Percentiles rank a stretch among this genome's conserved stretches.
phyloP scores from a whole-genome alignment of 2,797 vertebrate genomes.

The Phalanger gymnotis region DNA sequence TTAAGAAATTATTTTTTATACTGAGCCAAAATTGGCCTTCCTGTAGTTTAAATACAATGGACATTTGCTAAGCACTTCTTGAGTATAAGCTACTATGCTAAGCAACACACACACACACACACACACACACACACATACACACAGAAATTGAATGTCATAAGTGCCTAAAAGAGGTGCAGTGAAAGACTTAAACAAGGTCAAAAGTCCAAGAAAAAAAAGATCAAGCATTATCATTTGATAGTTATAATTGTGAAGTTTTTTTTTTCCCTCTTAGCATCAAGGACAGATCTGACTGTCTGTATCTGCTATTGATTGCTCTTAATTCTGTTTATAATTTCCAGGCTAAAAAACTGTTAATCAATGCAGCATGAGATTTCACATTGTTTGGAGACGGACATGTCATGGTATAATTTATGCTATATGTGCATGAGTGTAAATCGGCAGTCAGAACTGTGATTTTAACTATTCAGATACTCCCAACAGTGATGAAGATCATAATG shows the following conservation, averaged over 20 bases:
- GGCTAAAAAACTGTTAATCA: background rate
- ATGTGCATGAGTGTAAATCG: background rate
- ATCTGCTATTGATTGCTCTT: background rate
- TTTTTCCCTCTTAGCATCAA: background rate
- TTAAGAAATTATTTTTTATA: background rate
- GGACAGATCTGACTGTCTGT: background rate
- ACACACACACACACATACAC: no score
- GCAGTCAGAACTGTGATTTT: background rate
- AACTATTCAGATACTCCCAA: background rate
- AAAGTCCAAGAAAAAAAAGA: background rate
- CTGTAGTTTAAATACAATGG: background rate
- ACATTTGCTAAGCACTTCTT: background rate
- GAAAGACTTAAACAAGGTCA: background rate
- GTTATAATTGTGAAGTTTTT: background rate
- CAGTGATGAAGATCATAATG: background rate
- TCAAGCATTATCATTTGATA: background rate
- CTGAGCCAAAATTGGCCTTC: background rate
- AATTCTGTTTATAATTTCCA: background rate
- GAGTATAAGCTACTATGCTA: background rate
- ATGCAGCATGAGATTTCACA: background rate
- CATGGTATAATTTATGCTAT: background rate
- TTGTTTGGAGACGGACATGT: background rate
- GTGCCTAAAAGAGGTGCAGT: background rate
- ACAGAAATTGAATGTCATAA: background rate
- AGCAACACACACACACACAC: background rate